Evolutionary conservation across 2,888 invertebrate genomes (phyloP).

Genomic region (Chromoteleia sp.): DNA sequence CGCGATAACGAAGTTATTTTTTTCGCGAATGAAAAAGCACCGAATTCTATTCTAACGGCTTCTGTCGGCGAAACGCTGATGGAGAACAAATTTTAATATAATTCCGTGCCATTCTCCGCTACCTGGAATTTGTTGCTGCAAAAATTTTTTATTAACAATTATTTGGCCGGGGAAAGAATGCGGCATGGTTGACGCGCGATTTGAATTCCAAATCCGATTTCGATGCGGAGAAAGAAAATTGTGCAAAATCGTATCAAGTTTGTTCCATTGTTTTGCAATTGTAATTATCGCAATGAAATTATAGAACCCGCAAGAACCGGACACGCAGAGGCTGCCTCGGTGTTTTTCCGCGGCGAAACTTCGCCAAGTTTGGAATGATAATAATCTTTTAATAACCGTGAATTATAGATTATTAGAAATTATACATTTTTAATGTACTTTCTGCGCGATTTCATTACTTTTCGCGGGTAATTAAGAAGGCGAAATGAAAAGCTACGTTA

Average conservation of each 20-base stretch:
- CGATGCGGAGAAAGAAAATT: conserved; percentile 28
- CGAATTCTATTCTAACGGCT: conserved; percentile 54
- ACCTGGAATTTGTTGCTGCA: conserved; percentile 37
- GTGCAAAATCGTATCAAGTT: conserved; percentile 49
- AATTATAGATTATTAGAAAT: conserved; percentile 56
- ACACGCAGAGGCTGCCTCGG: neutral
- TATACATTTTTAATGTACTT: conserved; percentile 56
- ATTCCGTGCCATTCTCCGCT: conserved; percentile 26
- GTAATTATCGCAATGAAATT: conserved; percentile 60
- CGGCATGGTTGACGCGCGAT: conserved; percentile 38
- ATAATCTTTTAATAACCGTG: conserved; percentile 59
- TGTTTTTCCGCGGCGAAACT: conserved; percentile 34
- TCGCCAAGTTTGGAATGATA: conserved; percentile 43
- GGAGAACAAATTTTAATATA: conserved; percentile 52
- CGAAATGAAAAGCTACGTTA: conserved; percentile 35
- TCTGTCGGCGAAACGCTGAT: conserved; percentile 54
- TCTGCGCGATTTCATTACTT: conserved; percentile 52
- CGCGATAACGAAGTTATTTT: conserved; percentile 67
- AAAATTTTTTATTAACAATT: conserved; percentile 51
- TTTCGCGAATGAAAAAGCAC: conserved; percentile 64
- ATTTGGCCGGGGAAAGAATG: conserved; percentile 31
- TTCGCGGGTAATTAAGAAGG: conserved; percentile 42
- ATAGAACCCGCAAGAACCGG: conserved; percentile 16
- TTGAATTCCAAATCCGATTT: conserved; percentile 58
- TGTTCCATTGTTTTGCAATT: conserved; percentile 59